Base-by-base conservation (phyloP, 2,113 vertebrate genomes). In the Ptilonorhynchus violaceus region DNA sequence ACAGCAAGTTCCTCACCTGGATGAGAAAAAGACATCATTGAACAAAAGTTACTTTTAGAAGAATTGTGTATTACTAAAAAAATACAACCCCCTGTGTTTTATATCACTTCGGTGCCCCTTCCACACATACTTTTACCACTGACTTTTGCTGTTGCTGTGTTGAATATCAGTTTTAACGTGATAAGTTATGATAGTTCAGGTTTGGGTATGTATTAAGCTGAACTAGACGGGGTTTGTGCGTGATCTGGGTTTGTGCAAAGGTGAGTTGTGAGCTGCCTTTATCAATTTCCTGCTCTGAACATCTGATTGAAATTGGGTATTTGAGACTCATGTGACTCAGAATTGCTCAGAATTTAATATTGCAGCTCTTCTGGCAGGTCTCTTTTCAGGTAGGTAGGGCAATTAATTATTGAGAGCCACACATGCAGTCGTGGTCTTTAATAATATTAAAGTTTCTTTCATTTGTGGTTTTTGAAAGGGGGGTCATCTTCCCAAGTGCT, bases 181-280 rank as follows among this genome's bases (percentile, higher is more conserved):
- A 1, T 15, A 24, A 18, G 4, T 49, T n/a, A 18, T 5, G 7
- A 9, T 16, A 0, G 9, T 49, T 23, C 16, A n/a, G 15, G 12
- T 14, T 8, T 46, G 31, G 35, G 8, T 22, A 2, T 0, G 1
- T 10, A 1, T 16, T 18, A 25, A 42, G 27, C 16, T 83, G 3
- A 76, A 33, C 2, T 15, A 5, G 9, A 8, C 7, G 7, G 27
- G 22, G 1, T 35, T 37, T 67, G 20, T 39, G 17, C 22, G 62
- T 85, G 27, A 12, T 16, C 0, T 5, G 30, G 23, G 10, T 50
- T 1, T 2, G 19, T 42, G 33, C 15, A 27, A 42, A 69, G 30
- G 11, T 13, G 41, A 39, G 8, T 39, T 84, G 12, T 13, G 23
- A 83, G 16, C 9, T 24, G 25, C 50, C 21, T 58, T 69, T 25